Evolutionary conservation across 2,888 invertebrate genomes (phyloP), one percentile per base, ranked within the genome.

Genomic region (Agriopis marginaria): DNA sequence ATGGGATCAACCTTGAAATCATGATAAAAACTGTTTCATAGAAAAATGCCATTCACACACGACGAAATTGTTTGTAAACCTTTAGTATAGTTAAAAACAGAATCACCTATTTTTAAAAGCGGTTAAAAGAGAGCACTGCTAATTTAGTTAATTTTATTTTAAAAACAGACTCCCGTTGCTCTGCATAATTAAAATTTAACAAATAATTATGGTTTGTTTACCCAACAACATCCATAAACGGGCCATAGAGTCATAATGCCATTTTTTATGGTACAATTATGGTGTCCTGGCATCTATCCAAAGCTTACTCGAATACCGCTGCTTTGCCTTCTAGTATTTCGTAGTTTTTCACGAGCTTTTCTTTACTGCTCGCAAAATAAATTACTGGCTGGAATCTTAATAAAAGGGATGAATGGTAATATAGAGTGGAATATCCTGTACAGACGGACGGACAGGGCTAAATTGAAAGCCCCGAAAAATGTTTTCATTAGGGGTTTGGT

Each of bases 321-420:
- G 61, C 65, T 67, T 71, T 50, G 62, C 71, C 51, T 68, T 59
- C 64, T 50, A 4, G 56, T 62, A 62, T 68, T 50, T 17, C 67
- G 66, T 72, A 73, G 71, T 73, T 73, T 76, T 70, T 74, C 74
- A 66, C 58, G 72, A 73, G 56, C 55, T 61, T 70, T 71, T 66
- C 64, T 76, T 75, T 76, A 71, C 68, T 71, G 56, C 70, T 70
- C 68, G 58, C 75, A 70, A 73, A 71, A 75, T 75, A 72, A 75
- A 76, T 76, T 72, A 60, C 72, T 72, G 63, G 71, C 59, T 66
- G 68, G 72, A 73, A 75, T 75, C 76, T 76, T 76, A 75, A 76
- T 76, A 75, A 76, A 76, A 70, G 71, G 71, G 73, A 75, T 76
- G 72, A 74, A 74, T 74, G 69, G 72, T 76, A 73, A 73, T 76